A percentile compares a stretch with the other conserved stretches of the same genome.
Conservation (phyloP, 2,888 invertebrate genomes). For the Xestoiulus laeticollis region DNA sequence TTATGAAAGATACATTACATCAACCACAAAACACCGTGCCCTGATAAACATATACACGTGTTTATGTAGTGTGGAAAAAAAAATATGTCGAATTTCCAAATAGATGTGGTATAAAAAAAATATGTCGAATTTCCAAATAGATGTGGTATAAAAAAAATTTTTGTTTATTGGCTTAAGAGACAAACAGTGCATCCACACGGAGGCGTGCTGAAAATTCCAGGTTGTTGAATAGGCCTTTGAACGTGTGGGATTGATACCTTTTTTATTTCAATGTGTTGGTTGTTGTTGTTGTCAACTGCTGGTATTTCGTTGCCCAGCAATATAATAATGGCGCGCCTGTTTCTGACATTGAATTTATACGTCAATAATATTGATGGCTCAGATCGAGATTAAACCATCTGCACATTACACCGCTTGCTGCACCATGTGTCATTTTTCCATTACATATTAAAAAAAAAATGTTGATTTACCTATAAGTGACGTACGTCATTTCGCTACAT, state of each 20-base stretch:
- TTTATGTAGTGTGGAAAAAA: background rate
- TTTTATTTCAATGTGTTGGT: slow-evolving; percentile 15
- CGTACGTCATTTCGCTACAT: slow-evolving; percentile 2
- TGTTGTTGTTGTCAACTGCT: background rate
- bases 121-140: background rate
- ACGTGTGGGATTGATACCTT: slow-evolving; percentile 26
- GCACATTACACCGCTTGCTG: background rate
- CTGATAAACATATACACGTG: background rate
- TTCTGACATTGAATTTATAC: slow-evolving; percentile 17
- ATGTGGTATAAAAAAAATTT: background rate
- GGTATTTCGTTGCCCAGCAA: background rate
- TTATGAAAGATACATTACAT: background rate
- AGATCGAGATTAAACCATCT: background rate
- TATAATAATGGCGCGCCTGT: slow-evolving; percentile 26
- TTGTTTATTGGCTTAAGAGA: background rate
- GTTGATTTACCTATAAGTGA: slow-evolving; percentile 17
- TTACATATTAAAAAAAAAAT: background rate
- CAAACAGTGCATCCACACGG: background rate
- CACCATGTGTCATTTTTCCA: no score
- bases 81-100: background rate
- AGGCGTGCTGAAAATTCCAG: background rate
- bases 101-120: background rate
- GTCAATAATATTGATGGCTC: slow-evolving; percentile 10
- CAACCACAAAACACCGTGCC: background rate
- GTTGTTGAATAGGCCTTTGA: background rate